A percentile compares a stretch with the other conserved stretches of the same genome.
These are phyloP conservation scores for Saturnia pavonia DNA, from an alignment of 2,888 invertebrate species.

Conservation along the genomic window DNA sequence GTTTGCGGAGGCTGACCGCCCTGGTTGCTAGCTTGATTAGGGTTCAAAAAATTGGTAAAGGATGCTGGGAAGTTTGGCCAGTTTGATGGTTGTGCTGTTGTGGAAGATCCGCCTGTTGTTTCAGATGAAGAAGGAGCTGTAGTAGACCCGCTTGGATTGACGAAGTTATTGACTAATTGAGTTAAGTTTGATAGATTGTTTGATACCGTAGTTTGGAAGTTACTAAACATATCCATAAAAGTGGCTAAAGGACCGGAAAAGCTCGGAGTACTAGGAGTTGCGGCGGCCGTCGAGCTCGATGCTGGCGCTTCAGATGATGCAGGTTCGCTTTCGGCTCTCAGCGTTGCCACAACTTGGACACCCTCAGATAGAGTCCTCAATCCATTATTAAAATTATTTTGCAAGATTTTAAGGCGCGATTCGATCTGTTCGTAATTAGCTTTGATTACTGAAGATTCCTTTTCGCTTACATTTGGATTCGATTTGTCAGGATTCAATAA, in stretches of 20 bases:
- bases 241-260: conserved; percentile 19
- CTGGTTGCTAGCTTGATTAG: conserved; percentile 15
- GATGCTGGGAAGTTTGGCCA: conserved; percentile 38
- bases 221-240: background rate
- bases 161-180: conserved; percentile 25
- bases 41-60: conserved; percentile 30
- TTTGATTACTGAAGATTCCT: conserved; percentile 33
- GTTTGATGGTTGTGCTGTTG: conserved; percentile 20
- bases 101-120: conserved; percentile 5
- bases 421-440: conserved; percentile 43
- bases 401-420: conserved; percentile 44
- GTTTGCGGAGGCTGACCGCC: conserved; percentile 1
- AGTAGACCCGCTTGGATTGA: conserved; percentile 13
- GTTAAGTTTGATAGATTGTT: conserved; percentile 36
- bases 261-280: conserved; percentile 9
- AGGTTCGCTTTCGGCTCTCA: conserved; percentile 48
- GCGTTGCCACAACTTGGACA: conserved; percentile 47
- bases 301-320: conserved; percentile 25
- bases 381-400: conserved; percentile 56
- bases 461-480: conserved; percentile 28
- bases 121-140: background rate
- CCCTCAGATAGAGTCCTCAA: conserved; percentile 57
- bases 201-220: conserved; percentile 35
- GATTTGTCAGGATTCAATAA: conserved; percentile 41
- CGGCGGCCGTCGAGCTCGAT: conserved; percentile 15